These are phyloP conservation scores for Strigamia transsilvanica DNA, from an alignment of 2,888 invertebrate genomes.

Conservation along the genomic window DNA sequence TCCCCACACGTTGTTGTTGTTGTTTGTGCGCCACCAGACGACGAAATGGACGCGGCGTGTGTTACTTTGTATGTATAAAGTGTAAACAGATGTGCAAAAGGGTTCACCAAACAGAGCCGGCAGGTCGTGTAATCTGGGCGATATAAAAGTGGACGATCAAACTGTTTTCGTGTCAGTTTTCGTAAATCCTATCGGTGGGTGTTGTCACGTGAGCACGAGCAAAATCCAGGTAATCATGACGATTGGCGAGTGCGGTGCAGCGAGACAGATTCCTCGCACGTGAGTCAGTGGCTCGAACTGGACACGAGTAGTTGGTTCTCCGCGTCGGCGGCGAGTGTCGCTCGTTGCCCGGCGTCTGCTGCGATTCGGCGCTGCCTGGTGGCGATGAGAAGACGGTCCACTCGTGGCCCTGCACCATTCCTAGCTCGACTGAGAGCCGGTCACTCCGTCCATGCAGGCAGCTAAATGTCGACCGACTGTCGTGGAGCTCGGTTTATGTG, in stretches of 20 bases:
- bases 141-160: neutral
- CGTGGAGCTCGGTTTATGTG: neutral
- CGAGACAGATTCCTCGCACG: neutral
- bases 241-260: neutral
- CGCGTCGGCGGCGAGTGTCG: conserved; percentile 37
- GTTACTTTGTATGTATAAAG: neutral
- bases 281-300: conserved; percentile 46
- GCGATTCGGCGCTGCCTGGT: conserved; percentile 20
- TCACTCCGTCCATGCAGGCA: conserved; percentile 26
- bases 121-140: too few species aligned
- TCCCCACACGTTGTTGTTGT: neutral
- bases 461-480: neutral
- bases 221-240: conserved; percentile 27
- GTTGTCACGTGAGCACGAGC: conserved; percentile 22
- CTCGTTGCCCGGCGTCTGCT: conserved; percentile 27
- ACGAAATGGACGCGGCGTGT: neutral
- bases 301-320: conserved; percentile 18
- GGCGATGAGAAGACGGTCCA: conserved; percentile 21
- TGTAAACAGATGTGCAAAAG: neutral
- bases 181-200: conserved; percentile 13
- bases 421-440: neutral
- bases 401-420: conserved; percentile 33
- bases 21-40: neutral
- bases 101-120: neutral
- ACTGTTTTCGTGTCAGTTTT: conserved; percentile 26